Evolutionary conservation across 2,797 vertebrate species (phyloP), one percentile per base, ranked within the genome.

Genomic region (Sparidentex hasta): DNA sequence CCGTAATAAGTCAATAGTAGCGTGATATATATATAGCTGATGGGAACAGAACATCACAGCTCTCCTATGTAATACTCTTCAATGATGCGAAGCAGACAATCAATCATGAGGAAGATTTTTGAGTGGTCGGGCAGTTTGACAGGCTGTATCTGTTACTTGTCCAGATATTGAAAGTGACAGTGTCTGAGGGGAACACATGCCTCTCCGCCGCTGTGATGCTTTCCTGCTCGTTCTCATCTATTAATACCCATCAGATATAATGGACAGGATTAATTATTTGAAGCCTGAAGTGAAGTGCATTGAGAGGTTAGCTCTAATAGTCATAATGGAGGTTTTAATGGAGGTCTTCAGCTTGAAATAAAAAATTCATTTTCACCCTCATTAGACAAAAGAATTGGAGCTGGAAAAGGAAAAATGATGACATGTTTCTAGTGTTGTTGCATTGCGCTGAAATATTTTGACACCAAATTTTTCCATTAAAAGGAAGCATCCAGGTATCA

Each of bases 191-290:
- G 44, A 84, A 67, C 54, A 74, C 65, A 64, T 41, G 78, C 69
- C 57, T 71, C 64, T 62, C 63, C 75, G 75, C 78, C 65, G 58
- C 25, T 44, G 1, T 44, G 29, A 46, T 81, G 62, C 66, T 41
- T 70, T 70, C 56, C 63, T 57, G 43, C 52, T 83, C 62, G 74
- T 73, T 48, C 62, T 79, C 46, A 55, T 81, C 64, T 56, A 71
- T 85, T 84, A 80, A 79, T 74, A 50, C 71, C 76, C 76, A 71
- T 86, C 74, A 81, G 52, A 83, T 70, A 58, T 83, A 90, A 89
- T 82, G 59, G 77, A 82, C 65, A 82, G 65, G 54, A 77, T 76
- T 85, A 88, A 88, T 90, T 89, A 81, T 77, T 69, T 81, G 62
- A 85, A 82, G 74, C 77, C 75, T 72, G 62, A 52, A 68, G 73